A percentile compares a stretch with the other conserved stretches of the same genome.
Evolutionary conservation across 2,888 invertebrate species (phyloP).

Genomic region (Leptopterna dolabrata): DNA sequence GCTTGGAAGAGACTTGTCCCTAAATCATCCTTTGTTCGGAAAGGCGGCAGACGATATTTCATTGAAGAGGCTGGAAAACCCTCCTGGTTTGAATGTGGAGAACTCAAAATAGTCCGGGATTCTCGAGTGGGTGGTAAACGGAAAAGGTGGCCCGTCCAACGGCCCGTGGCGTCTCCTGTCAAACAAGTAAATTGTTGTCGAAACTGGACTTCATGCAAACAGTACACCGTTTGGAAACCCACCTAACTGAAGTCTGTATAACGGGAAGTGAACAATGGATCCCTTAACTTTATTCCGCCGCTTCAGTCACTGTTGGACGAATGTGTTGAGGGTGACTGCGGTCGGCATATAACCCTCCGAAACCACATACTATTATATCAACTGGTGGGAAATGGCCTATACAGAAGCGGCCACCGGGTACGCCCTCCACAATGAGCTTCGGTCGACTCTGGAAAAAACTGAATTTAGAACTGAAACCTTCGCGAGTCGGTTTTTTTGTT

Average conservation of each 20-base stretch:
- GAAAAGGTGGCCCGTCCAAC: background rate
- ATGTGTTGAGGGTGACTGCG: background rate
- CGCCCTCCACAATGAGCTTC: no score
- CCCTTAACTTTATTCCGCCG: background rate
- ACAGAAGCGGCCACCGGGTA: no score
- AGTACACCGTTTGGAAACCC: background rate
- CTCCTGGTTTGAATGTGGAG: background rate
- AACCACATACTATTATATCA: background rate
- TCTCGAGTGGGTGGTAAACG: background rate
- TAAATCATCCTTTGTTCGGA: conserved; percentile 37
- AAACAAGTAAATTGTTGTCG: background rate
- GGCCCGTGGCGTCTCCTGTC: background rate
- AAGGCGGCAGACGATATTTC: conserved; percentile 15
- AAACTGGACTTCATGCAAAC: background rate
- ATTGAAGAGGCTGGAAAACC: background rate
- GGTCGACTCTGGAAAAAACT: no score
- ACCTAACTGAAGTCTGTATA: background rate
- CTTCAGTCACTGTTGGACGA: background rate
- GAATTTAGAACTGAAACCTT: no score
- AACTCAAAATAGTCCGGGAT: background rate
- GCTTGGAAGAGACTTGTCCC: conserved; percentile 23
- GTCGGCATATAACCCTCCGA: background rate
- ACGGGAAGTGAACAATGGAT: background rate
- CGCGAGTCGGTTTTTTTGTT: no score
- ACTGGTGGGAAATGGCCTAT: background rate